phyloP scores from a whole-genome alignment of 92 coral and sea anemone genomes.

The Phenganax marumi region DNA sequence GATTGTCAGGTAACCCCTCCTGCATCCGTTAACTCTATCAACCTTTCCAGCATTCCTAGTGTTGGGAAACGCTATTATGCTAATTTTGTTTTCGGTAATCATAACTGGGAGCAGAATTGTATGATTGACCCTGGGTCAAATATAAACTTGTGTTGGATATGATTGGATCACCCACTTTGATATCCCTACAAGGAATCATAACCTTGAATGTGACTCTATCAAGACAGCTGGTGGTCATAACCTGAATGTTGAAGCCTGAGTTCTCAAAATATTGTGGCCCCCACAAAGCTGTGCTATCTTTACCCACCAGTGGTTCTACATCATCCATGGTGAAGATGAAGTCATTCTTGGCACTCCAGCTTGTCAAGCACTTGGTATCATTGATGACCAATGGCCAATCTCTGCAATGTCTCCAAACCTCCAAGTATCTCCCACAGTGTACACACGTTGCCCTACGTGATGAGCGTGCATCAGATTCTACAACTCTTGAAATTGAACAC shows the following conservation, averaged over 20 bases:
- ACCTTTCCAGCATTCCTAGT: constrained; percentile 33
- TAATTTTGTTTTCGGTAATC: constrained; percentile 33
- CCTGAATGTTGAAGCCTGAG: constrained; percentile 13
- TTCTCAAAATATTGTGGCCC: constrained; percentile 16
- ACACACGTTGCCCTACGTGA: neutral
- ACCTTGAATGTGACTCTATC: constrained; percentile 27
- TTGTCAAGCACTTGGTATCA: constrained; percentile 39
- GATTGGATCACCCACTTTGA: constrained; percentile 36
- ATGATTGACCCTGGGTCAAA: constrained; percentile 43
- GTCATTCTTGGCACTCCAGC: constrained; percentile 37
- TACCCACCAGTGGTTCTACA: constrained; percentile 34
- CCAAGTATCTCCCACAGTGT: neutral
- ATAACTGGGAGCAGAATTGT: constrained; percentile 22
- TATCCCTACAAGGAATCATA: constrained; percentile 37
- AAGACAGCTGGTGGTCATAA: constrained; percentile 21
- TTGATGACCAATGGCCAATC: constrained; percentile 26
- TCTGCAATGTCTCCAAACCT: constrained; percentile 21
- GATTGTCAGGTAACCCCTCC: neutral
- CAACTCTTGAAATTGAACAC: neutral
- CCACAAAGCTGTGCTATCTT: constrained; percentile 9
- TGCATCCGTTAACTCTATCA: constrained; percentile 37
- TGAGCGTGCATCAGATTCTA: neutral
- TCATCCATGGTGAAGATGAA: constrained; percentile 36
- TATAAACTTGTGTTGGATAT: constrained; percentile 44
- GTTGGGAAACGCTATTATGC: constrained; percentile 39